A percentile compares a stretch with the other conserved stretches of the same genome.
These are phyloP conservation scores for Gorsachius magnificus DNA, from an alignment of 2,797 vertebrate species.

Conservation along the genomic window DNA sequence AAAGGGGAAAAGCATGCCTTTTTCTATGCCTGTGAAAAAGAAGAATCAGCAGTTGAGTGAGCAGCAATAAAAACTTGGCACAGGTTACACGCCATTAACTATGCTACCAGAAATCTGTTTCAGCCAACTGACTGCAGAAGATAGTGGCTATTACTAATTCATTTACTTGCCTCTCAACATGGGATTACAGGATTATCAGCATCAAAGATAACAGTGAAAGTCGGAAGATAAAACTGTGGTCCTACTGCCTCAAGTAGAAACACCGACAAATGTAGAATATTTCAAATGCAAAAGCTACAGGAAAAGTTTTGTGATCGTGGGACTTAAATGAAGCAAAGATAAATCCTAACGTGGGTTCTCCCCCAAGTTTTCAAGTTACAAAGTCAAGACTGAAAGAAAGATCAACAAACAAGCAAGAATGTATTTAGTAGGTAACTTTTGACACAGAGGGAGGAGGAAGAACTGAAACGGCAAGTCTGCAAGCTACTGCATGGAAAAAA, in stretches of 20 bases:
- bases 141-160: conserved; percentile 34
- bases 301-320: not conserved
- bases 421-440: not conserved
- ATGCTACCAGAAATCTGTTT: conserved; percentile 37
- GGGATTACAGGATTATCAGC: conserved; percentile 57
- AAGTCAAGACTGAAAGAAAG: not conserved
- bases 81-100: conserved; percentile 36
- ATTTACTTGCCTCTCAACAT: conserved; percentile 51
- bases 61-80: conserved; percentile 59
- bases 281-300: not conserved
- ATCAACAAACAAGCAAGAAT: not conserved
- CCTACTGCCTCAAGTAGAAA: not conserved
- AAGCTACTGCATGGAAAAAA: not conserved
- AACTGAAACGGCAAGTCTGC: not conserved
- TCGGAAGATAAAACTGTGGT: not conserved
- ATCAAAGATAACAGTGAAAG: conserved; percentile 35
- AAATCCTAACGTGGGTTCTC: not conserved
- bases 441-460: not conserved
- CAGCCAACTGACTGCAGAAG: conserved; percentile 40
- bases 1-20: not conserved
- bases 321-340: not conserved
- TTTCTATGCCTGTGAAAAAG: not conserved
- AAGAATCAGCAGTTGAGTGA: conserved; percentile 50
- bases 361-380: not conserved
- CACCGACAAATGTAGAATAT: not conserved